Conservation (phyloP, 1,140 invertebrate genomes). For the Bombus haemorrhoidalis region DNA sequence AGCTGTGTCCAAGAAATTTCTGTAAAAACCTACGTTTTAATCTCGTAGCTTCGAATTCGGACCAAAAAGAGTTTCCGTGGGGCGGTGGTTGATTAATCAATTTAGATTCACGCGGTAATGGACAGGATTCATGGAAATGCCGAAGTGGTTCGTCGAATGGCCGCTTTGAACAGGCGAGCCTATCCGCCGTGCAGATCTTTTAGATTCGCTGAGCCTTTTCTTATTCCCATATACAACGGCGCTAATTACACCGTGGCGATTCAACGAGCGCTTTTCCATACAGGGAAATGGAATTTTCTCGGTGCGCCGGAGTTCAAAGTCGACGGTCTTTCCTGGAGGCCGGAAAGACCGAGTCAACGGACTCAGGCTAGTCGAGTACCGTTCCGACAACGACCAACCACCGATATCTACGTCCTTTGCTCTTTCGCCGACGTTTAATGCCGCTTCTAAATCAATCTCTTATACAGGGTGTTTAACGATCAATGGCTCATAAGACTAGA, state of each 20-base stretch:
- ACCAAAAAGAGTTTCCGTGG: background rate
- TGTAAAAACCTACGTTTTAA: too few relatives aligned
- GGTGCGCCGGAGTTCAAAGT: constrained; percentile 52
- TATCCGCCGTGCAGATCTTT: constrained; percentile 24
- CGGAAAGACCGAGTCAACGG: constrained; percentile 56
- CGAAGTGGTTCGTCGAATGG: background rate
- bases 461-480: background rate
- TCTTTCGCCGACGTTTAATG: background rate
- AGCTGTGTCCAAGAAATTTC: too few relatives aligned
- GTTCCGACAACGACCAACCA: constrained; percentile 4
- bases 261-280: constrained; percentile 60
- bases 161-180: background rate
- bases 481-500: background rate
- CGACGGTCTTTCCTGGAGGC: constrained; percentile 56
- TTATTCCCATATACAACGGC: constrained; percentile 45
- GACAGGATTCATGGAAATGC: background rate
- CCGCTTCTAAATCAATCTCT: background rate
- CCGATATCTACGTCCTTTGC: constrained; percentile 2
- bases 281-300: constrained; percentile 63
- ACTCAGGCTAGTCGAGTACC: constrained; percentile 33
- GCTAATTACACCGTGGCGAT: constrained; percentile 60
- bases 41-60: background rate
- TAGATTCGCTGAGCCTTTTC: constrained; percentile 24
- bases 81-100: background rate
- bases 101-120: background rate